These are phyloP conservation scores for Chroicocephalus ridibundus DNA, from an alignment of 2,113 vertebrate species.

Conservation along the genomic window DNA sequence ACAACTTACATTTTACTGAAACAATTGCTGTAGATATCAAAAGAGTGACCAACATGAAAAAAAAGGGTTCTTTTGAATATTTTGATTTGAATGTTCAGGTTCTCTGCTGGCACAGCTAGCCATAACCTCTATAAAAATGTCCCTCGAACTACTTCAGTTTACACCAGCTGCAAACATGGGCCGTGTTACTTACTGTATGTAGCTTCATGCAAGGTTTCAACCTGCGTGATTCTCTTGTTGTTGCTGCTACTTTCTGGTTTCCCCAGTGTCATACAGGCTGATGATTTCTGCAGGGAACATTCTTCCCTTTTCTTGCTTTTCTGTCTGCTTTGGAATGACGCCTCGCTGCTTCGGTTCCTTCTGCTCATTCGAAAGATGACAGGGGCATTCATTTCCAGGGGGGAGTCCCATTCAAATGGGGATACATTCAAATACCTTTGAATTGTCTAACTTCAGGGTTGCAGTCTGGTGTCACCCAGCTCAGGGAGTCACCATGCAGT, in stretches of 20 bases:
- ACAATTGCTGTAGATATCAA: neutral
- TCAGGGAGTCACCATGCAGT: neutral
- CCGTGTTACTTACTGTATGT: neutral
- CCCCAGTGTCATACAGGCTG: neutral
- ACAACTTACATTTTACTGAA: neutral
- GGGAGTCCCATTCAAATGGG: neutral
- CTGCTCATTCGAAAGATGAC: neutral
- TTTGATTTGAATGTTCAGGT: neutral
- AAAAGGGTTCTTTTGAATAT: neutral
- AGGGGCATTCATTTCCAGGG: neutral
- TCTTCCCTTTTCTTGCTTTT: neutral
- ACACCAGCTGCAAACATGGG: neutral
- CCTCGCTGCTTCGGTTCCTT: neutral
- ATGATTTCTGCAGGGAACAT: neutral
- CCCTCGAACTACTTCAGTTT: neutral
- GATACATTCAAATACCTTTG: neutral
- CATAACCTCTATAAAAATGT: neutral
- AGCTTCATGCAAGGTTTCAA: neutral
- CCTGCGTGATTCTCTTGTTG: rapidly evolving
- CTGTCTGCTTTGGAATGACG: neutral
- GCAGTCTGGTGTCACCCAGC: neutral
- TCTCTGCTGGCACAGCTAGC: neutral
- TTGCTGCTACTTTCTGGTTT: neutral
- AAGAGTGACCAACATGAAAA: neutral
- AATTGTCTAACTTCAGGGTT: neutral